A percentile compares a stretch with the other conserved stretches of the same genome.
Conservation (phyloP, 2,888 invertebrate species). For the Drosophila antonietae region DNA sequence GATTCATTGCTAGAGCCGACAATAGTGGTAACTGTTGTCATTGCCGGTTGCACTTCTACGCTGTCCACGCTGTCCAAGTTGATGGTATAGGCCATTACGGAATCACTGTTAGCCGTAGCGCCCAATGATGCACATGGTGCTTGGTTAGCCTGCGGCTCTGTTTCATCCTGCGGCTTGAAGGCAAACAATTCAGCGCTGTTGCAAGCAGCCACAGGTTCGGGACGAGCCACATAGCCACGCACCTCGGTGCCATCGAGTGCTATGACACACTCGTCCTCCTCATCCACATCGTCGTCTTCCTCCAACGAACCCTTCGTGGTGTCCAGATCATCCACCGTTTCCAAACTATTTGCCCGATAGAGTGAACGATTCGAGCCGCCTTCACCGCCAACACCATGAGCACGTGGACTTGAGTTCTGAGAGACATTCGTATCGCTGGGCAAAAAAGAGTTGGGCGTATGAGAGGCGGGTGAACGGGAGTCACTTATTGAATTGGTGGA, state of each 20-base stretch:
- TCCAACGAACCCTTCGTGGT: constrained; percentile 69
- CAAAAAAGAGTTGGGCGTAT: constrained; percentile 59
- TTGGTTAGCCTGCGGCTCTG: neutral
- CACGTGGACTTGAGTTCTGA: constrained; percentile 59
- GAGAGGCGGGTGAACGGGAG: constrained; percentile 55
- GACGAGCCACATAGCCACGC: constrained; percentile 58
- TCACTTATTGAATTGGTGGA: constrained; percentile 58
- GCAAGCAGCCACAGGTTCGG: constrained; percentile 33
- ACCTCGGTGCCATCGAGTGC: constrained; percentile 67
- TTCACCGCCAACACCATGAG: constrained; percentile 27
- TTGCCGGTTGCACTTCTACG: neutral
- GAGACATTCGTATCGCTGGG: constrained; percentile 67
- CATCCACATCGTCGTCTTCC: constrained; percentile 51
- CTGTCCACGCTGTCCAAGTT: constrained; percentile 54
- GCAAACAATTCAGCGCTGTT: constrained; percentile 62
- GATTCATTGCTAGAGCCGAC: constrained; percentile 38
- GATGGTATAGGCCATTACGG: constrained; percentile 48
- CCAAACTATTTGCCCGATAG: constrained; percentile 66
- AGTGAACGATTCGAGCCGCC: constrained; percentile 44
- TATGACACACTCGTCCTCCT: constrained; percentile 69
- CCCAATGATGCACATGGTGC: constrained; percentile 34
- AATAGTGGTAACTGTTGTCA: neutral
- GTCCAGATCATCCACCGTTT: constrained; percentile 64
- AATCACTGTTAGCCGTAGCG: constrained; percentile 68
- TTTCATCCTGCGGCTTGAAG: constrained; percentile 45